A percentile compares a stretch with the other conserved stretches of the same genome.
Evolutionary conservation across 2,797 vertebrate species (phyloP).

Genomic region (Pyrocephalus nanus): DNA sequence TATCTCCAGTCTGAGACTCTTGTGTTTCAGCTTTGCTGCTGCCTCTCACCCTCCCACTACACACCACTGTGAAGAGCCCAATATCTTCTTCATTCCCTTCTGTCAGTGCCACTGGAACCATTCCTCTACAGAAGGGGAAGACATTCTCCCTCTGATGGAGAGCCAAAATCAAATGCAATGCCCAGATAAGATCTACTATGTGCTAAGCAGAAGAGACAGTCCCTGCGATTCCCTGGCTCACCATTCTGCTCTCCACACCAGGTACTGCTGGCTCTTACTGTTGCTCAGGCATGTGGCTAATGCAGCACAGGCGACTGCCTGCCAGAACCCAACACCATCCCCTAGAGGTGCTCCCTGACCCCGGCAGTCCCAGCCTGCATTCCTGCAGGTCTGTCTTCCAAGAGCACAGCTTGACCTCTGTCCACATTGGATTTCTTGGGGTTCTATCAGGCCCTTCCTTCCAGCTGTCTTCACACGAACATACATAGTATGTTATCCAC

Average conservation of each 20-base stretch:
- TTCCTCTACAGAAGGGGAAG: not conserved
- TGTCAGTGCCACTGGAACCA: not conserved
- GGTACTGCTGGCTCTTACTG: not conserved
- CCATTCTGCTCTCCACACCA: not conserved
- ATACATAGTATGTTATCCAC: accelerated
- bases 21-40: not conserved
- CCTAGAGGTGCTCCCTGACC: not conserved
- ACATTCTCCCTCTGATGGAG: not conserved
- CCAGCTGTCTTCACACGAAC: not conserved
- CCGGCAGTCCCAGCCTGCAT: not conserved
- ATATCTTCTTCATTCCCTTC: not conserved
- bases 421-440: not conserved
- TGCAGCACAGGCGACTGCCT: not conserved
- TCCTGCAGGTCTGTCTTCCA: not conserved
- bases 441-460: not conserved
- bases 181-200: not conserved
- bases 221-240: not conserved
- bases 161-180: not conserved
- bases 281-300: not conserved
- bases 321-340: not conserved
- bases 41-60: not conserved
- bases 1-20: not conserved
- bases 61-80: not conserved
- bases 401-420: not conserved
- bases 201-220: not conserved